Conservation (phyloP, 2,888 invertebrate species). For the Odontocerum albicorne region DNA sequence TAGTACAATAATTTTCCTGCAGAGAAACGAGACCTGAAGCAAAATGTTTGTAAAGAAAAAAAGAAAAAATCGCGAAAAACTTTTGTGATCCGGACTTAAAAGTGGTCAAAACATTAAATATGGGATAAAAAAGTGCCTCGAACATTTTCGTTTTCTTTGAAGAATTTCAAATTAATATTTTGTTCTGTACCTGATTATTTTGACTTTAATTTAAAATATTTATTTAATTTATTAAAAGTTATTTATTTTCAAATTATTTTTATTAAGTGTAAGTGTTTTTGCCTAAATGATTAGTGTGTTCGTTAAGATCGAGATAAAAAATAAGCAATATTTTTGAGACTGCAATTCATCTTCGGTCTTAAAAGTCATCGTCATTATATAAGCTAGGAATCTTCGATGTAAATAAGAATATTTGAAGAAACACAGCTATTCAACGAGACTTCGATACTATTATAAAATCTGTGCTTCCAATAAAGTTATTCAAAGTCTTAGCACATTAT, state of each 20-base stretch:
- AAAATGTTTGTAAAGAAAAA: conserved; percentile 33
- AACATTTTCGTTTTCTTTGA: conserved; percentile 1
- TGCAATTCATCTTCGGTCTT: too few relatives aligned
- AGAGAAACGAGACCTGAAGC: conserved; percentile 8
- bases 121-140: conserved; percentile 20
- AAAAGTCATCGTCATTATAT: too few relatives aligned
- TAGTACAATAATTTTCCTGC: conserved; percentile 4
- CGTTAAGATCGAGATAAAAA: too few relatives aligned
- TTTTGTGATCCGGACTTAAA: conserved; percentile 2
- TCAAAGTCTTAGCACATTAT: not conserved
- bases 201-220: conserved; percentile 8
- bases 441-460: not conserved
- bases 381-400: too few relatives aligned
- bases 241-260: conserved; percentile 9
- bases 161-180: not conserved
- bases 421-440: too few relatives aligned
- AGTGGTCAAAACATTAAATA: conserved; percentile 13
- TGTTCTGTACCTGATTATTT: conserved; percentile 14
- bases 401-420: too few relatives aligned
- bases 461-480: not conserved
- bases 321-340: too few relatives aligned
- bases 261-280: too few relatives aligned
- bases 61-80: conserved; percentile 21
- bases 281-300: too few relatives aligned
- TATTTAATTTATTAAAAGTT: conserved; percentile 1